Evolutionary conservation across 2,888 invertebrate species (phyloP).

Genomic region (Smittia sp.): DNA sequence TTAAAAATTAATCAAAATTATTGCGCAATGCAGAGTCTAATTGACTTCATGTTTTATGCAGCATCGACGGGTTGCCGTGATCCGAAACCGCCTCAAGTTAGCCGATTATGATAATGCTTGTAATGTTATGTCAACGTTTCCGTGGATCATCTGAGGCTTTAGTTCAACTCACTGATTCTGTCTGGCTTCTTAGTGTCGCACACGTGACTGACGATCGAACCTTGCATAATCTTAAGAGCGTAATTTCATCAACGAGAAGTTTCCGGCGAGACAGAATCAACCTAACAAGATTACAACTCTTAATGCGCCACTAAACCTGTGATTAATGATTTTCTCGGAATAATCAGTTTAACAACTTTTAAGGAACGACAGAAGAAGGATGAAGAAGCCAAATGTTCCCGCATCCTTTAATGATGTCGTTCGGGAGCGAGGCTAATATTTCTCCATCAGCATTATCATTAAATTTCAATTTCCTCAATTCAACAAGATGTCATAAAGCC

Average conservation of each 20-base stretch:
- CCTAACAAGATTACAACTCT: constrained; percentile 11
- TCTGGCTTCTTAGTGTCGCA: no score
- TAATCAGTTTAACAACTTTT: constrained; percentile 10
- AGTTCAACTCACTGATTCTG: no score
- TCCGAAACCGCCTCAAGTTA: no score
- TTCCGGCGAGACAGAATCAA: background rate
- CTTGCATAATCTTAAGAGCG: no score
- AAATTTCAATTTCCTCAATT: constrained; percentile 21
- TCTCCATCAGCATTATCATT: constrained; percentile 1
- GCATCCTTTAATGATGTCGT: background rate
- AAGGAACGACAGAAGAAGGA: background rate
- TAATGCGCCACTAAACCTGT: constrained; percentile 3
- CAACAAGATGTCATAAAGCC: background rate
- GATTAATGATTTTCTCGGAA: constrained; percentile 21
- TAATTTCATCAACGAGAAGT: no score
- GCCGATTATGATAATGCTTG: no score
- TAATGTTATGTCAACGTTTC: no score
- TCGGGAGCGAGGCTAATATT: background rate
- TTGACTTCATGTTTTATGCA: no score
- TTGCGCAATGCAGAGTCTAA: background rate
- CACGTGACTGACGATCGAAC: no score
- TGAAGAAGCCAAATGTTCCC: background rate
- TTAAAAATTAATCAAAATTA: constrained; percentile 9
- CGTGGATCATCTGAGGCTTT: no score
- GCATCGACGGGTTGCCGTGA: no score